Evolutionary conservation across 1,140 invertebrate species (phyloP).

Genomic region (Megathymus violae): DNA sequence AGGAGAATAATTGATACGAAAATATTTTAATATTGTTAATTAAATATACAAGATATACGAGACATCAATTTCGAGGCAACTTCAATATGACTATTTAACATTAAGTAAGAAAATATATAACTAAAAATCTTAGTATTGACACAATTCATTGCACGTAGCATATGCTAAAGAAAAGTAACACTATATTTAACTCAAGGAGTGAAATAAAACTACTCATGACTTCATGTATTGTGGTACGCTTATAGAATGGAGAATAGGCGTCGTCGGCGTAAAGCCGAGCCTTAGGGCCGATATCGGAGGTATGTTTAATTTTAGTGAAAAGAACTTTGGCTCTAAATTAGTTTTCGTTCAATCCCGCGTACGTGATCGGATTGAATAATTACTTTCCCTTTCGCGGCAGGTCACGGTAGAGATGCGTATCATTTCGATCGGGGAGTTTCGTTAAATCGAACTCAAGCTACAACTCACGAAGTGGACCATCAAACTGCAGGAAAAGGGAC

Average conservation of each 20-base stretch:
- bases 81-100: too few relatives aligned
- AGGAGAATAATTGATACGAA: too few relatives aligned
- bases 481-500: slow-evolving; percentile 82
- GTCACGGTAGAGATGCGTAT: slow-evolving; percentile 70
- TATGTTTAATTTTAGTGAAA: slow-evolving; percentile 61
- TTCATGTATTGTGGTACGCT: slow-evolving; percentile 8
- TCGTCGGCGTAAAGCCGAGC: slow-evolving; percentile 10
- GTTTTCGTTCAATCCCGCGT: slow-evolving; percentile 64
- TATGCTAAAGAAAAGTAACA: slow-evolving; percentile 32
- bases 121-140: background rate
- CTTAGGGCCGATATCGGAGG: slow-evolving; percentile 35
- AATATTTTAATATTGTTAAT: too few relatives aligned
- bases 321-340: slow-evolving; percentile 68
- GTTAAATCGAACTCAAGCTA: slow-evolving; percentile 75
- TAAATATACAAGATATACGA: too few relatives aligned
- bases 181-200: slow-evolving; percentile 20
- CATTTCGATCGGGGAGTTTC: slow-evolving; percentile 66
- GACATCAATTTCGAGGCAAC: too few relatives aligned
- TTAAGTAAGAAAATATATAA: too few relatives aligned
- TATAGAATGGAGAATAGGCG: slow-evolving; percentile 16
- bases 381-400: slow-evolving; percentile 58
- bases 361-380: slow-evolving; percentile 77
- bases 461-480: slow-evolving; percentile 78
- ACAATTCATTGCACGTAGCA: slow-evolving; percentile 1
- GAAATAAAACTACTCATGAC: slow-evolving; percentile 21